Base-by-base conservation (phyloP, 2,888 invertebrate species). In the Ophonus ardosiacus region DNA sequence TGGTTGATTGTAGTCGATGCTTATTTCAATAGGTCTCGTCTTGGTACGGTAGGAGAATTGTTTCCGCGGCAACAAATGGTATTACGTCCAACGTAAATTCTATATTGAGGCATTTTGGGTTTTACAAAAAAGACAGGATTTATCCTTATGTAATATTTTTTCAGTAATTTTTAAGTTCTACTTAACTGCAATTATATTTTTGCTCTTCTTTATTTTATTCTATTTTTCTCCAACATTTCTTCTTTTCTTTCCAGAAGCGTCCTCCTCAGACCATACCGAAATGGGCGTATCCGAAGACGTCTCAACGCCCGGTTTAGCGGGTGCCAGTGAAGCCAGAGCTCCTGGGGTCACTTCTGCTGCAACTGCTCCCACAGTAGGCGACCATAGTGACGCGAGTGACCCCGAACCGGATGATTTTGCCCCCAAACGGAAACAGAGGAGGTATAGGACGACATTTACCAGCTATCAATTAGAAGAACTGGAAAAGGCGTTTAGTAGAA, bases 401-500 rank as follows among this genome's bases (percentile, higher is more conserved):
- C 90, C 93, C 59, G 95, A 97, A 89, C 92, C 92, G 86, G 93
- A 93, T 89, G 96, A 97, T 87, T 96, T 96, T 90, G 93, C 96
- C 0, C 97, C 97, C 0, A 98, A 98, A 91, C 93, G 98, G 87
- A 98, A 98, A 90, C 98, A 98, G 90, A 93, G 98, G 7, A 92
- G 98, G 68, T 98, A 98, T 90, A 93, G 98, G 87, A 98, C 98
- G n/a, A 98, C 98, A 40, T 98, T 98, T 91, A 98, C 98, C 68
- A 97, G 97, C 89, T 98, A 97, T 90, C 97, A 99, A 91, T 93
- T 99, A 87, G 98, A 99, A 91, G 98, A 99, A 91, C 92, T 99
- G 88, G 98, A 99, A 92, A 98, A 98, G 90, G 98, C 98, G 0
- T 99, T 99, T 92, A 96, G 98, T 1, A 96, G 98, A 90, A 99